phyloP scores from a whole-genome alignment of 2,113 vertebrate genomes.

The Puffinus mauretanicus region DNA sequence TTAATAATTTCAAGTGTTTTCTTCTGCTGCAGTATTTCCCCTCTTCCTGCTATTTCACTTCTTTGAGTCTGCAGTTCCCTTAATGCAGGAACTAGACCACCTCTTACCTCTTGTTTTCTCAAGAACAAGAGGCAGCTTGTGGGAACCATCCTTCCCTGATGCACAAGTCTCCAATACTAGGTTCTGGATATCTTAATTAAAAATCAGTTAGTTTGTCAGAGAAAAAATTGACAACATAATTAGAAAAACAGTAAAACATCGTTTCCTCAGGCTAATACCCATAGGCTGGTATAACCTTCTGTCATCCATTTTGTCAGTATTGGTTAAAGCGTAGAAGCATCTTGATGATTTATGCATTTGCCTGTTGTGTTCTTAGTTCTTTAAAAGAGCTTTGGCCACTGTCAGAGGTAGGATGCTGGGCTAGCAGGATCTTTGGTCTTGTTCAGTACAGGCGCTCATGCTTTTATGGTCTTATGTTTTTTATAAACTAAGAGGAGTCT shows the following conservation, averaged over 20 bases:
- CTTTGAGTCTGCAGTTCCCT: not conserved
- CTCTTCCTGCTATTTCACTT: not conserved
- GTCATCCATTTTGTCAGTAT: not conserved
- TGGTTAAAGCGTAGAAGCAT: not conserved
- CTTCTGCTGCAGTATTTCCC: not conserved
- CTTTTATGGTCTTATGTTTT: not conserved
- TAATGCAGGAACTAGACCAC: not conserved
- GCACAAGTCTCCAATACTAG: not conserved
- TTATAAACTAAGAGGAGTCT: not conserved
- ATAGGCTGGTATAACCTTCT: not conserved
- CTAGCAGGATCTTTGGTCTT: not conserved
- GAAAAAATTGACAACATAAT: conserved; percentile 15
- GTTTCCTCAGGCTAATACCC: conserved; percentile 41
- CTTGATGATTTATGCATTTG: conserved; percentile 16
- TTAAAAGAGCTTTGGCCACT: not conserved
- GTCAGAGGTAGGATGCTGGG: not conserved
- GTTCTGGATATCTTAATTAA: conserved; percentile 2
- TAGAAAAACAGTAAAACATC: conserved; percentile 13
- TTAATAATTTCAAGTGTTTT: not conserved
- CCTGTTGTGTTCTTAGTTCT: not conserved
- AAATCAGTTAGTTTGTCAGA: not conserved
- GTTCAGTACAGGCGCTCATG: not conserved
- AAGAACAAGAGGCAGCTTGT: not conserved
- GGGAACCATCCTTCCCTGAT: not conserved
- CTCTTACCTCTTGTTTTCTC: not conserved